Evolutionary conservation across 2,113 vertebrate species (phyloP).

Genomic region (Neodontobutis hainanensis): DNA sequence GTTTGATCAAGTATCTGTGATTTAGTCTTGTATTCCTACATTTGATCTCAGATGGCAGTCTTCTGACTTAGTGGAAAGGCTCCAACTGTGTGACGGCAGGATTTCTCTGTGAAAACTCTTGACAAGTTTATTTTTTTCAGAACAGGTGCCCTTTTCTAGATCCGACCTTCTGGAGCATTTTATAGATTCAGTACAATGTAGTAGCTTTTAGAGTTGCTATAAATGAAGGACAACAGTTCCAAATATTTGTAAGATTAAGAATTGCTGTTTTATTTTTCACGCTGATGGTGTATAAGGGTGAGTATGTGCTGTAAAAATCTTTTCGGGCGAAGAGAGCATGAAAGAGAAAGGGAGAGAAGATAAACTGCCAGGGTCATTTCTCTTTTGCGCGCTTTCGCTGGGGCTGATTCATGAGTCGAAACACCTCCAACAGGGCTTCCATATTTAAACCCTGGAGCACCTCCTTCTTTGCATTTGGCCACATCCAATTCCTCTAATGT

Average conservation of each 20-base stretch:
- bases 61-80: slow-evolving; percentile 21
- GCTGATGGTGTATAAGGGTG: slow-evolving; percentile 26
- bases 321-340: slow-evolving; percentile 1
- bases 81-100: background rate
- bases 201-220: background rate
- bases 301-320: slow-evolving; percentile 3
- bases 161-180: slow-evolving; percentile 9
- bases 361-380: slow-evolving; percentile 48
- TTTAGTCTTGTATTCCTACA: slow-evolving; percentile 27
- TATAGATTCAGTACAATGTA: slow-evolving; percentile 1
- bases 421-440: slow-evolving; percentile 29
- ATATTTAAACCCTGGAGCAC: slow-evolving; percentile 40
- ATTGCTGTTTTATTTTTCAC: background rate
- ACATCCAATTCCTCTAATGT: slow-evolving; percentile 50
- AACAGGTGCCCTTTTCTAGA: slow-evolving; percentile 16
- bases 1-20: slow-evolving; percentile 43
- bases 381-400: slow-evolving; percentile 31
- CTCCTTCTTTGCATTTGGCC: slow-evolving; percentile 23
- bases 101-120: slow-evolving; percentile 13
- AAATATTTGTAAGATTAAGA: background rate
- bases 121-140: slow-evolving; percentile 11
- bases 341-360: slow-evolving; percentile 20
- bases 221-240: slow-evolving; percentile 10
- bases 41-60: slow-evolving; percentile 29
- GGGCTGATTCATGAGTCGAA: slow-evolving; percentile 52